These are phyloP conservation scores for Hydrotaea cyrtoneurina DNA, from an alignment of 2,888 invertebrate species.

Conservation along the genomic window DNA sequence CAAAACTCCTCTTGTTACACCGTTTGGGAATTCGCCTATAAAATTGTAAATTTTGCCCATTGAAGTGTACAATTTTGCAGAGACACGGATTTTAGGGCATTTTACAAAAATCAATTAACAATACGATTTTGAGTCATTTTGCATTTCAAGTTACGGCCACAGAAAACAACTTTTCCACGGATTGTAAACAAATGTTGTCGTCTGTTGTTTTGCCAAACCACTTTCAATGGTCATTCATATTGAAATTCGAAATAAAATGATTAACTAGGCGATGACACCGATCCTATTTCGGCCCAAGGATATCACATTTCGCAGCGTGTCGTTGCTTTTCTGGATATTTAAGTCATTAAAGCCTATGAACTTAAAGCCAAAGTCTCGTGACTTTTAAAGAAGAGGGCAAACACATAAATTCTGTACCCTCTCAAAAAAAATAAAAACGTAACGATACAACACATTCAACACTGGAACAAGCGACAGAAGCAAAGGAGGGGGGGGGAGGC, in stretches of 20 bases:
- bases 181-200: not conserved
- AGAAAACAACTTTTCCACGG: no score
- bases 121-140: no score
- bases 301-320: no score
- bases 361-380: conserved; percentile 7
- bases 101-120: no score
- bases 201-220: not conserved
- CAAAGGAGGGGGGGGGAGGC: not conserved
- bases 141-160: no score
- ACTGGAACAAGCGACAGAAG: not conserved
- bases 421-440: not conserved
- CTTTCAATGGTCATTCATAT: not conserved
- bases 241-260: not conserved
- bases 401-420: not conserved
- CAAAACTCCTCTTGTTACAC: no score
- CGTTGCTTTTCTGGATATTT: not conserved
- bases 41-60: no score
- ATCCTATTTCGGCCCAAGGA: not conserved
- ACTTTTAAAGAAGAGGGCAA: not conserved
- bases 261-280: not conserved
- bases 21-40: no score
- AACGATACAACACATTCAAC: not conserved
- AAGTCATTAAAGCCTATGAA: not conserved
- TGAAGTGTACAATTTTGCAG: no score
- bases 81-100: no score